These are phyloP conservation scores for Molossus molossus DNA, from an alignment of 2,797 vertebrate genomes.

Conservation along the genomic window DNA sequence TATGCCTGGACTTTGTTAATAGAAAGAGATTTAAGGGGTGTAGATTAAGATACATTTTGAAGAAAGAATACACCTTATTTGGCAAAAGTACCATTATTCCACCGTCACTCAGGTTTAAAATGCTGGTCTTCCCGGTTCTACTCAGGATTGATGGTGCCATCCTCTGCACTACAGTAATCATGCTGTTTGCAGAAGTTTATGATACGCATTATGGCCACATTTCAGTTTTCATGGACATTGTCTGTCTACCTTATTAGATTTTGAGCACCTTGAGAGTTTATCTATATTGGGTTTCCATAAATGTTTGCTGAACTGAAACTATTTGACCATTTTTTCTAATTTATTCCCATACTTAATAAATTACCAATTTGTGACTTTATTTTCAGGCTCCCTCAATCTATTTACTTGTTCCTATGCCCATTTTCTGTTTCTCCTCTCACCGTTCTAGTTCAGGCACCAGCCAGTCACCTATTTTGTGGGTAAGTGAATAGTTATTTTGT, in stretches of 20 bases:
- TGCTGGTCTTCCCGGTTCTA: background rate
- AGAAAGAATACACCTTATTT: conserved; percentile 38
- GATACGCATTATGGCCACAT: background rate
- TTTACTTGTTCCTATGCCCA: background rate
- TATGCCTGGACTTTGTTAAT: conserved; percentile 24
- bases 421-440: background rate
- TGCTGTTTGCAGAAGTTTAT: background rate
- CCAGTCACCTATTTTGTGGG: background rate
- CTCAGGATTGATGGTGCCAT: background rate
- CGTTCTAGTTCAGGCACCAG: background rate
- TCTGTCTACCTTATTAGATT: background rate
- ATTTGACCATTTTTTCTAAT: conserved; percentile 24
- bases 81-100: background rate
- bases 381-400: background rate
- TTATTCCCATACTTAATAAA: conserved; percentile 37
- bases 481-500: conserved; percentile 33
- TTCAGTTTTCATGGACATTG: conserved; percentile 30
- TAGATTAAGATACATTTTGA: conserved; percentile 37
- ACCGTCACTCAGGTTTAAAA: conserved; percentile 22
- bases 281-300: background rate
- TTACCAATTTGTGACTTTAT: background rate
- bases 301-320: conserved; percentile 24
- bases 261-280: background rate
- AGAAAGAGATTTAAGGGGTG: background rate
- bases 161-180: background rate